Evolutionary conservation across 1,140 invertebrate genomes (phyloP), one percentile per base, ranked within the genome.

Genomic region (Pollicipes pollicipes): DNA sequence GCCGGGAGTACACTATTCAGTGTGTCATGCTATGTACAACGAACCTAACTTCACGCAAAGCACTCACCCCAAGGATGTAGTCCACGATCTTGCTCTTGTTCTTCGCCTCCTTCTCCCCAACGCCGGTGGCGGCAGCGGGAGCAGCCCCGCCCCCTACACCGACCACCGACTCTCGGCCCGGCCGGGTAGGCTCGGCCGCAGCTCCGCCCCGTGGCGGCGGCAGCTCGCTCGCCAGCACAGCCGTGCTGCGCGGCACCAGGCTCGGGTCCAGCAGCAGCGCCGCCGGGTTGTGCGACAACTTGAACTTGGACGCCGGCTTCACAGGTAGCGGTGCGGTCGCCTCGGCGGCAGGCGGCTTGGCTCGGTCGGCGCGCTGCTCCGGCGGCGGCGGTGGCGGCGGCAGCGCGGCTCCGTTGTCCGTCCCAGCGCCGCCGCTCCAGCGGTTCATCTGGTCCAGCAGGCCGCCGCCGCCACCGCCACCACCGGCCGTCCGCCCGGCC

Each of bases 51-150:
- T n/a, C n/a, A n/a, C n/a, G n/a, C n/a, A n/a, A n/a, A n/a, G n/a
- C n/a, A 70, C 69, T 64, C 10, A 70, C 69, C 30, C 66, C 69
- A 30, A 66, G 31, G 2, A 70, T 70, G 27, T 70, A 70, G 24
- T 70, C 37, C 1, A 32, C 32, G 30, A 70, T 70, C n/a, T 31
- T 35, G 3, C 32, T 30, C 28, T 66, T 72, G 3, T 37, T 63
- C n/a, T 64, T 67, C 10, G n/a, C 70, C 17, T 29, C 37, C 68
- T 64, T 30, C 58, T 72, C n/a, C n/a, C n/a, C n/a, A n/a, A n/a
- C n/a, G n/a, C n/a, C 58, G 35, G 70, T 26, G 29, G 30, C 10
- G 8, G 70, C 68, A 58, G 32, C 70, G 3, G 68, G 24, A 24
- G 30, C 37, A 3, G 24, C 27, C 68, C 27, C 30, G 21, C 24